phyloP scores from a whole-genome alignment of 2,888 invertebrate species.

The Calameuta pallipes region DNA sequence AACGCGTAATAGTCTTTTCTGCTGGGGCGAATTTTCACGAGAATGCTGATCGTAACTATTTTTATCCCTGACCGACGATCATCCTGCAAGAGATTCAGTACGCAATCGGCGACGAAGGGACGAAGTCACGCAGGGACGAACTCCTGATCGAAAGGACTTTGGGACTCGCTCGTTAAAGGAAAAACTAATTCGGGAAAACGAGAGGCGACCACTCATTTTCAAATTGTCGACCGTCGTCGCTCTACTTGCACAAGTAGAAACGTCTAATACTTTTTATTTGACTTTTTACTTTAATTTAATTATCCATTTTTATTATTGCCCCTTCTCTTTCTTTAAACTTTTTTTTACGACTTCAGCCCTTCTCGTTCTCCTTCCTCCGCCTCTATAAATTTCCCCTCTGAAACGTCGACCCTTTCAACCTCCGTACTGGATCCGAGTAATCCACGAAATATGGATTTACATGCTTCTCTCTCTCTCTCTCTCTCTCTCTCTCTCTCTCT shows the following conservation, averaged over 20 bases:
- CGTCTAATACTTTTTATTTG: not conserved
- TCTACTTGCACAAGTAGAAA: not conserved
- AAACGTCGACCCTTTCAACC: not conserved
- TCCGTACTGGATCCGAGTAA: not conserved
- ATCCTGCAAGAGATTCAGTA: not conserved
- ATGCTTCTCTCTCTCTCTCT: not conserved
- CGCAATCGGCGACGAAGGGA: not conserved
- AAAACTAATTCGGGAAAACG: not conserved
- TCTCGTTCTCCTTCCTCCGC: not conserved
- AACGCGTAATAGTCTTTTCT: slow-evolving; percentile 39
- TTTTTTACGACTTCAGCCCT: not conserved
- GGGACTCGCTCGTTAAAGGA: not conserved
- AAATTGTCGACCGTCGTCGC: not conserved
- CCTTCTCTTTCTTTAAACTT: not conserved
- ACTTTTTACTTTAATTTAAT: not conserved
- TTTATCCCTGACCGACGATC: not conserved
- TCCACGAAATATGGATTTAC: slow-evolving; percentile 17
- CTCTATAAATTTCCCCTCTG: not conserved
- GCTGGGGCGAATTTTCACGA: not conserved
- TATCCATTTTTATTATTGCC: not conserved
- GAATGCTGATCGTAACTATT: slow-evolving; percentile 2
- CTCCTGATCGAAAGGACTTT: not conserved
- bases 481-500: no score
- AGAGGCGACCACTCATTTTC: not conserved
- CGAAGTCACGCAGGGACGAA: not conserved